phyloP scores from a whole-genome alignment of 2,113 vertebrate genomes.

The Pelecanoides urinatrix region DNA sequence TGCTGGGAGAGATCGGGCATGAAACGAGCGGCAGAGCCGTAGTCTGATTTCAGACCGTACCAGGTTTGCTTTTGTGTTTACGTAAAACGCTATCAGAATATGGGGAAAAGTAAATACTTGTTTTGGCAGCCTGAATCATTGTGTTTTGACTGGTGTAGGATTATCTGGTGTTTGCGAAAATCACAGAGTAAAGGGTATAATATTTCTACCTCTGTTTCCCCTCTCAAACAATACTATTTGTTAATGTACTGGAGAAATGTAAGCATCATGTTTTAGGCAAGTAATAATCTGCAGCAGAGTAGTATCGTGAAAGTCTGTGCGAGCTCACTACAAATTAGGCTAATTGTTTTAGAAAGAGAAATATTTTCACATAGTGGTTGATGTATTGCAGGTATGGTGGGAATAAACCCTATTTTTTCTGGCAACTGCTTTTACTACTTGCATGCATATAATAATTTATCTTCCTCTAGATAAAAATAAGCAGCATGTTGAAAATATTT shows the following conservation, averaged over 20 bases:
- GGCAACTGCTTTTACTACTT: background rate
- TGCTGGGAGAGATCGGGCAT: background rate
- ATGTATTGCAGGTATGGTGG: background rate
- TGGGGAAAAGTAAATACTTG: background rate
- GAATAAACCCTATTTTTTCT: constrained; percentile 24
- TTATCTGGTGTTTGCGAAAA: background rate
- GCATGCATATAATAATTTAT: background rate
- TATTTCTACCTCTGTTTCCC: background rate
- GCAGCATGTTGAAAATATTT: constrained; percentile 8
- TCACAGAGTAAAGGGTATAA: background rate
- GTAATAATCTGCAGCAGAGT: background rate
- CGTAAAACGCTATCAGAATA: background rate
- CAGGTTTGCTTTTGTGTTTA: background rate
- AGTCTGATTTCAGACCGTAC: background rate
- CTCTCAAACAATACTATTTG: background rate
- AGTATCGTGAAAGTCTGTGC: background rate
- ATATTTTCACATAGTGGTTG: background rate
- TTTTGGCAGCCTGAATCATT: background rate
- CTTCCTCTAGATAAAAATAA: constrained; percentile 38
- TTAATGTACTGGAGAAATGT: background rate
- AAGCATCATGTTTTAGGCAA: background rate
- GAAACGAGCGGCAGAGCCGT: background rate
- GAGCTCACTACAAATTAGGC: background rate
- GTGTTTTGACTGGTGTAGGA: background rate
- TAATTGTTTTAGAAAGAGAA: constrained; percentile 29